Conservation (phyloP, 1,140 invertebrate genomes). For the Drosophila pandora region DNA sequence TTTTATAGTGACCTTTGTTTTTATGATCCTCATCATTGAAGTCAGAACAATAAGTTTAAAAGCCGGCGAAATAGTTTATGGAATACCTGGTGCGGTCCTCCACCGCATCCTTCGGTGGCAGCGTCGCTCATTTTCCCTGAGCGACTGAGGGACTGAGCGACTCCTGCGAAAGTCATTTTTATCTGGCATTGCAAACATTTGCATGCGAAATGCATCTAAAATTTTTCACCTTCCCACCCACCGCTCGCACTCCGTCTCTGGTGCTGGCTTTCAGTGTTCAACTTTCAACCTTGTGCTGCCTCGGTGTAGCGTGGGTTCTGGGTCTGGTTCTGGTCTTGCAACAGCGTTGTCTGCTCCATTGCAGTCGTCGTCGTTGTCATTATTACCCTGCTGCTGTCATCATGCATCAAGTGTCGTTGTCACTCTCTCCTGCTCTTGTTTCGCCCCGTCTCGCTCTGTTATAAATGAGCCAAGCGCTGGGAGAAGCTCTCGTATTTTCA, state of each 20-base stretch:
- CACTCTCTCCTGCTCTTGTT: constrained; percentile 27
- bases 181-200: constrained; percentile 74
- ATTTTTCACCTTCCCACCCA: constrained; percentile 49
- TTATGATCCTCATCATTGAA: not conserved
- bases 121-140: constrained; percentile 21
- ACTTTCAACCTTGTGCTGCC: constrained; percentile 38
- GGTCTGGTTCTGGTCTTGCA: constrained; percentile 32
- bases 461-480: constrained; percentile 49
- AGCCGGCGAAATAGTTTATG: constrained; percentile 32
- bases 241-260: constrained; percentile 31
- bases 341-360: constrained; percentile 63
- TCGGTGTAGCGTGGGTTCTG: constrained; percentile 15
- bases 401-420: constrained; percentile 79
- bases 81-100: constrained; percentile 42
- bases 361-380: constrained; percentile 73
- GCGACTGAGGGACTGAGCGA: not conserved
- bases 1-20: not conserved
- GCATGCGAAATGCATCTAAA: constrained; percentile 76
- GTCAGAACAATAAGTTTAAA: constrained; percentile 2
- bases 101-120: not conserved
- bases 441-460: not conserved
- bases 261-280: constrained; percentile 25
- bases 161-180: constrained; percentile 61
- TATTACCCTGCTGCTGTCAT: constrained; percentile 77
- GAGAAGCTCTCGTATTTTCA: constrained; percentile 52